These are phyloP conservation scores for Agrotis puta DNA, from an alignment of 2,888 invertebrate species.

Conservation along the genomic window DNA sequence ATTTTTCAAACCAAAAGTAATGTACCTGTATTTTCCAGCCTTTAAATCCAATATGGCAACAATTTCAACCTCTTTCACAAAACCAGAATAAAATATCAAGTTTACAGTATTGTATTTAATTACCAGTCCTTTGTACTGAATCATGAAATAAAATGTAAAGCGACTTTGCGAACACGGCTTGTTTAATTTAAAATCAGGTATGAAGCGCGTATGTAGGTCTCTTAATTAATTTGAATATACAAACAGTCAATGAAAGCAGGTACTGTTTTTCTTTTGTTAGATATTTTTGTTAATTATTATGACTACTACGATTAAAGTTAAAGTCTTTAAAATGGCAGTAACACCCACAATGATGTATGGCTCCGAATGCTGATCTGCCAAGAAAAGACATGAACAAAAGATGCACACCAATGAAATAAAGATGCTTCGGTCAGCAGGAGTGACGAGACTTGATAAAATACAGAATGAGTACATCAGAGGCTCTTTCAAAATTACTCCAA, in stretches of 20 bases:
- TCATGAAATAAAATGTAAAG: constrained; percentile 17
- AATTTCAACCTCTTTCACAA: neutral
- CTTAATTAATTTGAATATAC: constrained; percentile 11
- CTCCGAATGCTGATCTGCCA: too few relatives aligned
- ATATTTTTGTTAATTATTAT: too few relatives aligned
- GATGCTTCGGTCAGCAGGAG: too few relatives aligned
- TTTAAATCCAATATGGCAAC: neutral
- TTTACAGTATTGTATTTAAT: constrained; percentile 11
- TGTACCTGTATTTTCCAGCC: neutral
- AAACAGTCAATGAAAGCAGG: neutral
- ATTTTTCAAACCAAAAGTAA: too few relatives aligned
- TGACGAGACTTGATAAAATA: too few relatives aligned
- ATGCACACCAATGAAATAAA: too few relatives aligned
- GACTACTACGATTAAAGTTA: too few relatives aligned
- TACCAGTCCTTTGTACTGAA: constrained; percentile 3
- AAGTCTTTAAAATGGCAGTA: too few relatives aligned
- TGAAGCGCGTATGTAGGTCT: neutral
- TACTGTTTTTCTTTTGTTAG: neutral
- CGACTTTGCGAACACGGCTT: constrained; percentile 6
- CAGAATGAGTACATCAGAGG: too few relatives aligned
- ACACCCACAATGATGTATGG: too few relatives aligned
- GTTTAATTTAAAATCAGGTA: constrained; percentile 6
- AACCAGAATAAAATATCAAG: constrained; percentile 6
- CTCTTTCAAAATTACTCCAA: too few relatives aligned
- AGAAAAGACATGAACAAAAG: too few relatives aligned